Evolutionary conservation across 2,888 invertebrate genomes (phyloP).

Genomic region (Steromphala cineraria): DNA sequence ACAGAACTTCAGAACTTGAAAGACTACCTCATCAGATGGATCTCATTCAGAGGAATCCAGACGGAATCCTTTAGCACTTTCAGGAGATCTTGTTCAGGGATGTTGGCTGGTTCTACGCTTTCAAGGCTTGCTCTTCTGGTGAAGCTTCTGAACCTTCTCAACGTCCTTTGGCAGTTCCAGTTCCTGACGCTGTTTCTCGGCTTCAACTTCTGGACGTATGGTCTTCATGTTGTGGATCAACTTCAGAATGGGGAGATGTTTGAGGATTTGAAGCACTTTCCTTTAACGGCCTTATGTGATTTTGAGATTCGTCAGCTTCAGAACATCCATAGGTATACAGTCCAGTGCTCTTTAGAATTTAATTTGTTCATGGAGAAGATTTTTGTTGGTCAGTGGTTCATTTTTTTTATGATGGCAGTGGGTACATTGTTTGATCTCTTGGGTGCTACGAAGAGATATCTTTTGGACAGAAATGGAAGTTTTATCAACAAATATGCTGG

Average conservation of each 20-base stretch:
- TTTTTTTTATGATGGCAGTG: constrained; percentile 54
- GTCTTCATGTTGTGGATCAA: neutral
- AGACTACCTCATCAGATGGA: neutral
- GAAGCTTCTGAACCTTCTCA: neutral
- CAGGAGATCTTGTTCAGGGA: neutral
- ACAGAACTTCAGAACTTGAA: neutral
- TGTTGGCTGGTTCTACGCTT: neutral
- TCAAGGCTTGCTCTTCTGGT: neutral
- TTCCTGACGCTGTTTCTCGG: neutral
- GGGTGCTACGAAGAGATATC: neutral
- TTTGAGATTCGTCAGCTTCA: constrained; percentile 59
- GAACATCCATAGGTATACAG: constrained; percentile 58
- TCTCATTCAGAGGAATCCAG: neutral
- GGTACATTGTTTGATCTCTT: constrained; percentile 28
- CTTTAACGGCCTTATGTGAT: constrained; percentile 57
- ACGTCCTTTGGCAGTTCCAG: neutral
- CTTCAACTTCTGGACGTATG: neutral
- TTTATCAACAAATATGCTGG: constrained; percentile 1
- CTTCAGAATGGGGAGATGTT: neutral
- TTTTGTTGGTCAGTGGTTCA: constrained; percentile 58
- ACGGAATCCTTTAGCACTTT: neutral
- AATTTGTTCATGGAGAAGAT: constrained; percentile 63
- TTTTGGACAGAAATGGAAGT: neutral
- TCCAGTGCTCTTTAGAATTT: constrained; percentile 58
- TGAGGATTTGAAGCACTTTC: constrained; percentile 21